Conservation (phyloP, 1,140 invertebrate species). For the Tribolium madens region DNA sequence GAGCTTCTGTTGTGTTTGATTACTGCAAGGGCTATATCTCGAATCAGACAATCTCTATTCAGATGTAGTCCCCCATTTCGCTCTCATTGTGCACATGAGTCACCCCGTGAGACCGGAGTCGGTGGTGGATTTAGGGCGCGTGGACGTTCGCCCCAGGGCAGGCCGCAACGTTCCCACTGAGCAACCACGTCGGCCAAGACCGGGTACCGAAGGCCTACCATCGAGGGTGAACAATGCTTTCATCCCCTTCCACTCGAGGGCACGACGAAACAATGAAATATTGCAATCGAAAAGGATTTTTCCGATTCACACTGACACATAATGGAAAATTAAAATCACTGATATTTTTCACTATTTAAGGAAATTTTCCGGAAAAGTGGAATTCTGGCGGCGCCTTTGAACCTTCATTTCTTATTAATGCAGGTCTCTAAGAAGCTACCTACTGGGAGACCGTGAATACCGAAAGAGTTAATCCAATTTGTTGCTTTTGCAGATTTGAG, state of each 20-base stretch:
- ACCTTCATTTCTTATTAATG: neutral
- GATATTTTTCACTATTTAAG: too few species aligned
- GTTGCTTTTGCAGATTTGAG: slow-evolving; percentile 49
- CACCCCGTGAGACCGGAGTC: slow-evolving; percentile 57
- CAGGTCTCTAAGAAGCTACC: neutral
- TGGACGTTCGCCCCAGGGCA: slow-evolving; percentile 64
- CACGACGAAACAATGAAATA: neutral
- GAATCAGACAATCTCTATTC: slow-evolving; percentile 22
- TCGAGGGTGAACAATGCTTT: slow-evolving; percentile 32
- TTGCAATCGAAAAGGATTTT: neutral
- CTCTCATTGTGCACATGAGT: slow-evolving; percentile 54
- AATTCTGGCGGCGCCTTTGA: too few species aligned
- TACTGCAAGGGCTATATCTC: slow-evolving; percentile 7
- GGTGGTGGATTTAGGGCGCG: slow-evolving; percentile 60
- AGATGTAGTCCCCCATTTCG: neutral
- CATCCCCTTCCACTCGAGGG: slow-evolving; percentile 9
- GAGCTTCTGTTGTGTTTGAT: slow-evolving; percentile 14
- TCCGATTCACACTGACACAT: too few species aligned
- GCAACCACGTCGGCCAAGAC: slow-evolving; percentile 64
- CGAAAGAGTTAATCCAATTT: slow-evolving; percentile 54
- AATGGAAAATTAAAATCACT: too few species aligned
- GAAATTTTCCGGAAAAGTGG: too few species aligned
- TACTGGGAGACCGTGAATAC: slow-evolving; percentile 6
- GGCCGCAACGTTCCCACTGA: slow-evolving; percentile 67
- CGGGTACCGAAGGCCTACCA: slow-evolving; percentile 11